Evolutionary conservation across 2,113 vertebrate species (phyloP).

Genomic region (Solea solea): DNA sequence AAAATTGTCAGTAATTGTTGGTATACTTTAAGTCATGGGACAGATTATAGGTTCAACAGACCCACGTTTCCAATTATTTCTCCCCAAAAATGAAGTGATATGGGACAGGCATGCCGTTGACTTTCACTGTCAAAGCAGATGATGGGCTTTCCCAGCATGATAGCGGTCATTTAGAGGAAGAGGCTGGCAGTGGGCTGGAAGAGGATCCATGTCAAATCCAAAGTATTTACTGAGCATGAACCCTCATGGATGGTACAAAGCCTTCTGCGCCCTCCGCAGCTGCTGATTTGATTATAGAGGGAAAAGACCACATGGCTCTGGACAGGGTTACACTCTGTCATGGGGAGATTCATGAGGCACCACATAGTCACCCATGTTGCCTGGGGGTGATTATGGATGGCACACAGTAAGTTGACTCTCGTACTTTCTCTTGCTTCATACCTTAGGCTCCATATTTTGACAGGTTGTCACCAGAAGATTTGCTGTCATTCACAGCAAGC

Average conservation of each 20-base stretch:
- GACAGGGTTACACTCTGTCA: slow-evolving; percentile 63
- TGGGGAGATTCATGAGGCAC: slow-evolving; percentile 18
- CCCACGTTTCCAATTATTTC: background rate
- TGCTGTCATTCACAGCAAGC: slow-evolving; percentile 18
- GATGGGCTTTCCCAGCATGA: slow-evolving; percentile 10
- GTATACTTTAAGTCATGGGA: no score
- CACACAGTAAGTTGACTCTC: slow-evolving; percentile 38
- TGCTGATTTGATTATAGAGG: slow-evolving; percentile 59
- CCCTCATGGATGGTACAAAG: slow-evolving; percentile 35
- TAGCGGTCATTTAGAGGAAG: slow-evolving; percentile 9
- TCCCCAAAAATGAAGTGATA: background rate
- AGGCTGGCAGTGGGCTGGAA: slow-evolving; percentile 44
- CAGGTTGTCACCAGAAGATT: slow-evolving; percentile 42
- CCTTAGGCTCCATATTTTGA: slow-evolving; percentile 55
- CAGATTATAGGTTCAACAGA: background rate
- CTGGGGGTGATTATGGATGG: slow-evolving; percentile 14
- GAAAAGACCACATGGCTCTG: slow-evolving; percentile 52
- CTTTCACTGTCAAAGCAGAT: background rate
- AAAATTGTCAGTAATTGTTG: no score
- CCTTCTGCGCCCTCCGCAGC: slow-evolving; percentile 23
- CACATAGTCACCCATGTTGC: slow-evolving; percentile 23
- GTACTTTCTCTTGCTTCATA: slow-evolving; percentile 15
- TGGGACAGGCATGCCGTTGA: background rate
- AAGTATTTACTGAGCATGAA: slow-evolving; percentile 51
- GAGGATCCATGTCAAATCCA: slow-evolving; percentile 59